These are phyloP conservation scores for Cottus gobio DNA, from an alignment of 2,113 vertebrate genomes.

Conservation along the genomic window DNA sequence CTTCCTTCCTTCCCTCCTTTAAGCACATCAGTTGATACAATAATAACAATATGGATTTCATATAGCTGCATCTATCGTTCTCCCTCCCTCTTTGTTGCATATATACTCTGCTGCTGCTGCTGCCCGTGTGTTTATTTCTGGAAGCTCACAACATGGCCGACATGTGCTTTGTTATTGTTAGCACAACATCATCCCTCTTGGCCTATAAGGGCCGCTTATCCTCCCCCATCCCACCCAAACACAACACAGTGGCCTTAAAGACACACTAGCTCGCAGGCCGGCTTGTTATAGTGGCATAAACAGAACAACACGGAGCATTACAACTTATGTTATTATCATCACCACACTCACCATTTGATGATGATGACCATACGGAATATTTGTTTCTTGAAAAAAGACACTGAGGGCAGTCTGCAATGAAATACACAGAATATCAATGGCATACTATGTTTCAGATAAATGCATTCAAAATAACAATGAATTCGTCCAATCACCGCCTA, in stretches of 20 bases:
- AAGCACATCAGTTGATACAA: conserved; percentile 13
- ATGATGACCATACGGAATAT: conserved; percentile 96
- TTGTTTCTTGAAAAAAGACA: conserved; percentile 99
- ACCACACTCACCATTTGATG: conserved; percentile 97
- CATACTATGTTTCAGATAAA: not conserved
- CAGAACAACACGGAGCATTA: not conserved
- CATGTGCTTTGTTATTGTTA: conserved; percentile 87
- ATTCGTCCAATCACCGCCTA: not conserved
- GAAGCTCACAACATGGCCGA: conserved; percentile 88
- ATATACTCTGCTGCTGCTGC: conserved; percentile 55
- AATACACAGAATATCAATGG: conserved; percentile 42
- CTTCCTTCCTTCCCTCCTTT: conserved; percentile 19
- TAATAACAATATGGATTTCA: conserved; percentile 24
- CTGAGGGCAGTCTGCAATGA: conserved; percentile 92
- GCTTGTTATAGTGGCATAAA: not conserved
- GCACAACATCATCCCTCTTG: conserved; percentile 68
- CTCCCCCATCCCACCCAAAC: conserved; percentile 17
- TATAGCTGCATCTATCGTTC: not conserved
- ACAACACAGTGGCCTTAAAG: conserved; percentile 15
- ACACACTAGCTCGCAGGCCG: not conserved
- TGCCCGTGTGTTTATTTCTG: conserved; percentile 84
- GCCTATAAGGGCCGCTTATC: conserved; percentile 52
- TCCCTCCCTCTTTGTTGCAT: not conserved
- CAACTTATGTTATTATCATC: not conserved
- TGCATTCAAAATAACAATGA: not conserved